A percentile compares a stretch with the other conserved stretches of the same genome.
phyloP scores from a whole-genome alignment of 1,140 invertebrate genomes.

The Potamilus streckersoni region DNA sequence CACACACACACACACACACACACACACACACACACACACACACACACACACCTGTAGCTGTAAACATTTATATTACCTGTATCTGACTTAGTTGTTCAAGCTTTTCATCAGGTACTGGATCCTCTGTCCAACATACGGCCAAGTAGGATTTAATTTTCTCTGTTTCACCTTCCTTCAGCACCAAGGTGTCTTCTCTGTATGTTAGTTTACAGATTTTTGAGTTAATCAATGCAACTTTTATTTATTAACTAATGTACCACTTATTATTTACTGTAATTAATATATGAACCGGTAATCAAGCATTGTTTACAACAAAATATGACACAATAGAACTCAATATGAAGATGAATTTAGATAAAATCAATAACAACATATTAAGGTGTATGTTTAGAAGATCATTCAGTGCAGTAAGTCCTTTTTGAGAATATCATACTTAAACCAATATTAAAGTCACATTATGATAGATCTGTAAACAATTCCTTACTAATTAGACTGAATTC shows the following conservation, averaged over 20 bases:
- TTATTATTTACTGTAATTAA: neutral
- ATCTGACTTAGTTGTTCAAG: constrained; percentile 34
- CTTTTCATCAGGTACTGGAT: constrained; percentile 35
- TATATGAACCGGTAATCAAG: no score
- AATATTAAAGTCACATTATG: neutral
- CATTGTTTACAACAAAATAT: no score
- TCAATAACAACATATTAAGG: no score
- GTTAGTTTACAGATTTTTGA: neutral
- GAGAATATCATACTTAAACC: neutral
- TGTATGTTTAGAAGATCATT: no score
- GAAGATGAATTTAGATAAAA: no score
- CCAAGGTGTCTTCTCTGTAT: constrained; percentile 76
- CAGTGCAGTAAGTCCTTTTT: neutral
- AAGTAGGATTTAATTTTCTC: constrained; percentile 60
- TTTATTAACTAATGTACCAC: neutral
- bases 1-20: no score
- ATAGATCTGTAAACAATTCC: no score
- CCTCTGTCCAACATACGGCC: constrained; percentile 56
- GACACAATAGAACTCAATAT: no score
- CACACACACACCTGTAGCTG: no score
- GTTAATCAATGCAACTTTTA: neutral
- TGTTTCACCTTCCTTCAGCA: constrained; percentile 77
- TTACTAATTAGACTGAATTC: no score
- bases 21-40: no score
- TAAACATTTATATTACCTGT: constrained; percentile 71